These are phyloP conservation scores for Hipparchia sbordonii DNA, from an alignment of 2,888 invertebrate species.

Conservation along the genomic window DNA sequence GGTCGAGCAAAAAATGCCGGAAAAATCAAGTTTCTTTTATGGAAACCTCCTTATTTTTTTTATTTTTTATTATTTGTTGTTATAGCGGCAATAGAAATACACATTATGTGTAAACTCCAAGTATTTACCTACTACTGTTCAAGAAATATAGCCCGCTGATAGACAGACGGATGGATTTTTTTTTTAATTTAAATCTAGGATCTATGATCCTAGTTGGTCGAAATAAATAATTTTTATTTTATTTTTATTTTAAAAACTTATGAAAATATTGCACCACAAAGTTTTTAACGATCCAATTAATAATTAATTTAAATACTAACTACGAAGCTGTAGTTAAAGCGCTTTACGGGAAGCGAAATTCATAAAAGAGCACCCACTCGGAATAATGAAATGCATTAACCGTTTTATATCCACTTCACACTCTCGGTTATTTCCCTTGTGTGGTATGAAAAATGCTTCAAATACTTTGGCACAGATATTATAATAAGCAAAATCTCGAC, in stretches of 20 bases:
- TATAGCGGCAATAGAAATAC: no score
- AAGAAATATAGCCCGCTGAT: no score
- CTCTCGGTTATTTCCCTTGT: conserved; percentile 47
- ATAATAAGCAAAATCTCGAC: conserved; percentile 21
- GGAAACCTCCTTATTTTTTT: no score
- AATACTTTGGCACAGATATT: not conserved
- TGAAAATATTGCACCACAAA: conserved; percentile 1
- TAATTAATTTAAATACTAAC: conserved; percentile 6
- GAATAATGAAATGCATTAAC: conserved; percentile 31
- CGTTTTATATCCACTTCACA: conserved; percentile 39
- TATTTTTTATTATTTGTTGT: no score
- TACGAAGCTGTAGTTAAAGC: not conserved
- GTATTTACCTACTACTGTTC: no score
- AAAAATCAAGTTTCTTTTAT: no score
- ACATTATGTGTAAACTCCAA: no score
- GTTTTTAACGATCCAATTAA: conserved; percentile 2
- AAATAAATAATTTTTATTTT: no score
- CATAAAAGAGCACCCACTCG: conserved; percentile 13
- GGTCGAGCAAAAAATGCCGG: no score
- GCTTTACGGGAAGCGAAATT: conserved; percentile 1
- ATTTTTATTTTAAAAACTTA: not conserved
- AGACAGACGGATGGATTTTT: no score
- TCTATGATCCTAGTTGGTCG: no score
- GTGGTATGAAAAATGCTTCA: conserved; percentile 40
- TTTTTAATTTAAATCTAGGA: no score